Base-by-base conservation (phyloP, 1,140 invertebrate genomes). In the Apis mellifera region DNA sequence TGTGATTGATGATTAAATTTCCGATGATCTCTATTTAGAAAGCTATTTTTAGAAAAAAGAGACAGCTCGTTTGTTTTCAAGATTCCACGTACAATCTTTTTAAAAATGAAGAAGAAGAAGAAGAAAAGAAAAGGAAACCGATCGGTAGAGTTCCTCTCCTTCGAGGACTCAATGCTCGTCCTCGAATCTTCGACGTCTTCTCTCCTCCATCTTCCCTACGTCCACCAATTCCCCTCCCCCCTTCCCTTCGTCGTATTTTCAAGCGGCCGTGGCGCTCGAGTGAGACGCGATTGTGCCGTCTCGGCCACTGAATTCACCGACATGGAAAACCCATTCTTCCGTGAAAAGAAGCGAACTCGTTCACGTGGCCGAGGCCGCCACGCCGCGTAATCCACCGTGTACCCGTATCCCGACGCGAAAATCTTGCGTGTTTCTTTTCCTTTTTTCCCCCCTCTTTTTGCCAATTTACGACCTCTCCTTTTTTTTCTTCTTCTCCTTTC, bases 251-350 rank as follows among this genome's bases (percentile, higher is more conserved):
- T 84, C 73, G 70, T 70, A 82, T 81, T 84, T 83, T 80, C 66
- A 66, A 66, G 59, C 75, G 72, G 71, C 70, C 64, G 13, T 62
- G 32, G 7, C 23, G 52, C 32, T 68, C 65, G 71, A 82, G 59
- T 52, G 71, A 32, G 72, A 55, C 52, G 70, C 75, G 83, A 88
- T 87, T 85, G 83, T 88, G 74, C 79, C 77, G 70, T 48, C 32
- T 77, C 60, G 84, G 85, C 89, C 88, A 83, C 84, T 84, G 86
- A 86, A 83, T 89, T 86, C 88, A 86, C 75, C 87, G 90, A 93
- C 92, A 92, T 85, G 92, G 88, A 93, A 93, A 93, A 92, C 90
- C 90, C 92, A 93, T 92, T 93, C 89, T 92, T 91, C 89, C 82
- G 89, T 90, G 86, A 90, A 88, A 88, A 78, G 87, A 83, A 85